A percentile compares a stretch with the other conserved stretches of the same genome.
Conservation (phyloP, 2,888 invertebrate species). For the Cheilosia scutellata region DNA sequence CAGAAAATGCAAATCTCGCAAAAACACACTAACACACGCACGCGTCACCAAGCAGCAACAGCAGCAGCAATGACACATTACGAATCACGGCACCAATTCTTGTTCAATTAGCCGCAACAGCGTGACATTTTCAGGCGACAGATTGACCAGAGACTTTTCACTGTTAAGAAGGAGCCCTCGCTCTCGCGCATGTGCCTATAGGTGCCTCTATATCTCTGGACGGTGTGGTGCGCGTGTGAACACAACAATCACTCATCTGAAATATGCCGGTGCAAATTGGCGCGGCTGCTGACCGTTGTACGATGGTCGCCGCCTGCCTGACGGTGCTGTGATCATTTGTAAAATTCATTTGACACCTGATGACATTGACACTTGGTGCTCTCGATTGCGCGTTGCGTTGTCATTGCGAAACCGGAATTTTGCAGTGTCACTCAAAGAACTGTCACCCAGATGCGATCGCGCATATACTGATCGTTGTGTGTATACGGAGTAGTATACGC, state of each 20-base stretch:
- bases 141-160: constrained; percentile 29
- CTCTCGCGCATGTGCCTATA: not conserved
- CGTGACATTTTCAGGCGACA: constrained; percentile 42
- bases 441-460: constrained; percentile 28
- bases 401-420: constrained; percentile 71
- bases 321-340: constrained; percentile 66
- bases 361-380: constrained; percentile 76
- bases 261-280: constrained; percentile 53
- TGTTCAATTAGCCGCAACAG: constrained; percentile 63
- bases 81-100: constrained; percentile 66
- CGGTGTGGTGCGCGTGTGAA: constrained; percentile 52
- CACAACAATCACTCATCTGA: constrained; percentile 75
- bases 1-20: constrained; percentile 34
- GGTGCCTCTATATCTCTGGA: not conserved
- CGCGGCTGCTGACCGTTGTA: constrained; percentile 9
- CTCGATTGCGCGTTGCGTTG: constrained; percentile 51
- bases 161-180: constrained; percentile 13
- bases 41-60: constrained; percentile 38
- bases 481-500: not conserved
- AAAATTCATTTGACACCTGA: constrained; percentile 73
- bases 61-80: constrained; percentile 25
- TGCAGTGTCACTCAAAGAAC: constrained; percentile 47
- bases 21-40: constrained; percentile 6
- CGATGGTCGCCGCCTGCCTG: not conserved
- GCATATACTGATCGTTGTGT: not conserved